A percentile compares a stretch with the other conserved stretches of the same genome.
phyloP scores from a whole-genome alignment of 2,797 vertebrate genomes.

The Triplophysa yarkandensis region DNA sequence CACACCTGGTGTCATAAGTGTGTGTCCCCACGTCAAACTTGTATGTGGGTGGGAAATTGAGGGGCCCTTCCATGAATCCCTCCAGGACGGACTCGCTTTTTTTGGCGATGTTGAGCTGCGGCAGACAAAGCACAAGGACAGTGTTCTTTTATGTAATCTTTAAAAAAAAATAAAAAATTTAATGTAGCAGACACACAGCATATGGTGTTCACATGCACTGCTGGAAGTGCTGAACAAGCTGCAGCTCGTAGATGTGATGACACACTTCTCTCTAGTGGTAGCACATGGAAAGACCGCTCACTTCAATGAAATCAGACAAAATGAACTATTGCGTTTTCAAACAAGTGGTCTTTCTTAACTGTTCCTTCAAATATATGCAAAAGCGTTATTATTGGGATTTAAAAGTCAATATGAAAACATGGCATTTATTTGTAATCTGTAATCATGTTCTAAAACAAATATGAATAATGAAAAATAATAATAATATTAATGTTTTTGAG shows the following conservation, averaged over 20 bases:
- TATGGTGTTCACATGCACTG: background rate
- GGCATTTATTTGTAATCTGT: too few species aligned
- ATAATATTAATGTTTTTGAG: too few species aligned
- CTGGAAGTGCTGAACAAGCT: background rate
- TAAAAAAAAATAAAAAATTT: too few species aligned
- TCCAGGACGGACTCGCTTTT: slow-evolving; percentile 87
- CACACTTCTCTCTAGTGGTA: slow-evolving; percentile 62
- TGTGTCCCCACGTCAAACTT: slow-evolving; percentile 98
- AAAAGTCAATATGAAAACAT: too few species aligned
- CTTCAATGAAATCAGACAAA: too few species aligned
- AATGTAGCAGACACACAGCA: slow-evolving; percentile 5
- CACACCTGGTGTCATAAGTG: slow-evolving; percentile 94
- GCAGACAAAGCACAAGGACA: slow-evolving; percentile 30
- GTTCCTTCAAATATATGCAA: too few species aligned
- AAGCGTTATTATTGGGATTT: too few species aligned
- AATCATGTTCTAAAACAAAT: too few species aligned
- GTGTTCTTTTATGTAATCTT: slow-evolving; percentile 7
- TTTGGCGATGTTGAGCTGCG: slow-evolving; percentile 96
- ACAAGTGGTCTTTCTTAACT: too few species aligned
- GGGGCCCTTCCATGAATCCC: slow-evolving; percentile 89
- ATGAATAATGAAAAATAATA: too few species aligned
- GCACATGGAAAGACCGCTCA: background rate
- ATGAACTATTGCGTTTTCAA: too few species aligned
- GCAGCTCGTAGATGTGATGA: background rate
- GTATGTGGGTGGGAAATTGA: slow-evolving; percentile 94